Conservation (phyloP, 1,140 invertebrate species). For the Lepidurus packardi region DNA sequence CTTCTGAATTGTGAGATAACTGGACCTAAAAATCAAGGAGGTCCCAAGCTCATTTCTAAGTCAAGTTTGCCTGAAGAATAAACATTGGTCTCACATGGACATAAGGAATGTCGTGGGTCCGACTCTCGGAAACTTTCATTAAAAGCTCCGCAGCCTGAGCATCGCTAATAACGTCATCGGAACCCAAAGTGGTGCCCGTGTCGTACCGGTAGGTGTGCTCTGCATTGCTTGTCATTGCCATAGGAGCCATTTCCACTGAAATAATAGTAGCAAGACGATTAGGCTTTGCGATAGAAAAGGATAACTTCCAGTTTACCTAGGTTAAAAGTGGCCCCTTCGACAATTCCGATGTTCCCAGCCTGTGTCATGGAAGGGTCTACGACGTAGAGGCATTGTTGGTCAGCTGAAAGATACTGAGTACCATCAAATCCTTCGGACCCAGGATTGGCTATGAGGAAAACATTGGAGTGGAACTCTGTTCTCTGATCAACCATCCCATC, state of each 20-base stretch:
- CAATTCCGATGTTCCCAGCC: not conserved
- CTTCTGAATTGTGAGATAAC: constrained; percentile 28
- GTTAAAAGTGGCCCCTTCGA: not conserved
- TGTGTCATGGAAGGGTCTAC: not conserved
- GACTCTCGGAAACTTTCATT: constrained; percentile 31
- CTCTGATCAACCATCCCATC: not conserved
- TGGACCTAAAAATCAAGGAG: constrained; percentile 30
- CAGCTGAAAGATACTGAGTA: not conserved
- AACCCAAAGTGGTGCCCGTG: not conserved
- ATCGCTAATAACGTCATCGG: constrained; percentile 32
- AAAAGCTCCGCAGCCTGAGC: constrained; percentile 33
- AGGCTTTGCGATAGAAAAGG: not conserved
- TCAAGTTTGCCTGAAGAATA: constrained; percentile 18
- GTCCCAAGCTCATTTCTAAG: constrained; percentile 7
- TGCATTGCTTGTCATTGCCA: not conserved
- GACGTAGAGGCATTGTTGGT: not conserved
- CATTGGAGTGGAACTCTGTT: constrained; percentile 4
- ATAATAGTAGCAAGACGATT: not conserved
- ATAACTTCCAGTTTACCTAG: not conserved
- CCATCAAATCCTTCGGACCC: not conserved
- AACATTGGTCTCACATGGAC: not conserved
- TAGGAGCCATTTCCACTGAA: constrained; percentile 3
- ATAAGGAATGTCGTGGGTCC: constrained; percentile 17
- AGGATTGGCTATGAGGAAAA: constrained; percentile 3
- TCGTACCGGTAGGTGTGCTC: not conserved